phyloP scores from a whole-genome alignment of 2,797 vertebrate species.

The Petrocephalus schoutedeni region DNA sequence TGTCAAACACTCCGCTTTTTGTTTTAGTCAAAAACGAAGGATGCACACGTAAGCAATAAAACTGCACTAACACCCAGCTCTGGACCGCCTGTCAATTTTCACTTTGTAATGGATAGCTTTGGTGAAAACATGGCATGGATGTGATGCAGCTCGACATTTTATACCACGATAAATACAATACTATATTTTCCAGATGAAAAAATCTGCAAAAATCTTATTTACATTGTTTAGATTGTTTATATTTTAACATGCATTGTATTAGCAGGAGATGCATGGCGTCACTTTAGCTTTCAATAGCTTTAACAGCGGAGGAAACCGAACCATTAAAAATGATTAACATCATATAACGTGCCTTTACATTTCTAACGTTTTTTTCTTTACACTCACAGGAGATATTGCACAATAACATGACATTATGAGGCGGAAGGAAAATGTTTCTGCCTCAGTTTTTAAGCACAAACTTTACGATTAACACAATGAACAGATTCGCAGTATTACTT shows the following conservation, averaged over 20 bases:
- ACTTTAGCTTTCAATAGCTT: not conserved
- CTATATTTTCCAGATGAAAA: not conserved
- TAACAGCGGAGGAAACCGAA: not conserved
- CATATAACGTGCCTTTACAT: not conserved
- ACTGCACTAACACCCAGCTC: not conserved
- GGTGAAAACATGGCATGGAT: not conserved
- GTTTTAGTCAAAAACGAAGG: not conserved
- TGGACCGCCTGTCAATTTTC: not conserved
- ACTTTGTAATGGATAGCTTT: not conserved
- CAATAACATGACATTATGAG: not conserved
- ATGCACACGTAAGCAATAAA: not conserved
- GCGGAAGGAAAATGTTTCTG: not conserved
- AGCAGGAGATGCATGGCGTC: not conserved
- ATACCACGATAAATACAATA: not conserved
- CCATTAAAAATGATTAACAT: not conserved
- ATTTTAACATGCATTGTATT: not conserved
- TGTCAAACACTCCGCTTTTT: not conserved
- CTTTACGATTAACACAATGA: not conserved
- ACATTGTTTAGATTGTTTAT: not conserved
- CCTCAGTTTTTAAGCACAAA: not conserved
- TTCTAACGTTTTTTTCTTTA: not conserved
- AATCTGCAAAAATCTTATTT: not conserved
- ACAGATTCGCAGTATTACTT: not conserved
- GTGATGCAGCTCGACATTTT: not conserved
- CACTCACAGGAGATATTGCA: not conserved